These are phyloP conservation scores for Chaunax sp. DNA, from an alignment of 2,797 vertebrate species.

Conservation along the genomic window DNA sequence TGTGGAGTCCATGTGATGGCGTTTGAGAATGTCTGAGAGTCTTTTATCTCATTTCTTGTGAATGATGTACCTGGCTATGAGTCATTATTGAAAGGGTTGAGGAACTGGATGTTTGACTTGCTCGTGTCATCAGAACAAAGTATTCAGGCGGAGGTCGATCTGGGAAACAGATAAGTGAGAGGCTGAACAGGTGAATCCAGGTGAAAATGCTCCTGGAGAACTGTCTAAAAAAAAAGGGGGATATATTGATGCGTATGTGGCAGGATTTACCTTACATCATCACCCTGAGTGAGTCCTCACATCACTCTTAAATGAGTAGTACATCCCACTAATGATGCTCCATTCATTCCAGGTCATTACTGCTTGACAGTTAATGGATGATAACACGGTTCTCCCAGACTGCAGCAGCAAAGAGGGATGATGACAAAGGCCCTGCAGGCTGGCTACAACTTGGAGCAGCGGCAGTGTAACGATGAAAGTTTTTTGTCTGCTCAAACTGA, in stretches of 20 bases:
- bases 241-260: background rate
- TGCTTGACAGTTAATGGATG: constrained; percentile 43
- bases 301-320: constrained; percentile 2
- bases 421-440: constrained; percentile 25
- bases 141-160: background rate
- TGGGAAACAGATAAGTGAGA: constrained; percentile 6
- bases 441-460: constrained; percentile 27
- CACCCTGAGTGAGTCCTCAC: constrained; percentile 13
- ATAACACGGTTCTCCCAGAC: constrained; percentile 13
- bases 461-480: constrained; percentile 52
- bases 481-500: constrained; percentile 18
- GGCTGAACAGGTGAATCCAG: constrained; percentile 26
- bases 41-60: constrained; percentile 33
- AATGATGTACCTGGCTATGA: constrained; percentile 29
- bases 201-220: background rate
- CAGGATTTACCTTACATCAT: background rate
- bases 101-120: constrained; percentile 61
- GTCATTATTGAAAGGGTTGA: constrained; percentile 55
- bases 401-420: constrained; percentile 23
- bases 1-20: constrained; percentile 1
- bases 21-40: background rate
- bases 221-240: too few species aligned
- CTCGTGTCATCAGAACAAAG: constrained; percentile 22
- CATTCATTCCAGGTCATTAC: constrained; percentile 57
- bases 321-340: constrained; percentile 50